Percentiles rank a stretch among this genome's conserved stretches.
These are phyloP conservation scores for Drusus annulatus DNA, from an alignment of 1,140 invertebrate genomes.

Conservation along the genomic window DNA sequence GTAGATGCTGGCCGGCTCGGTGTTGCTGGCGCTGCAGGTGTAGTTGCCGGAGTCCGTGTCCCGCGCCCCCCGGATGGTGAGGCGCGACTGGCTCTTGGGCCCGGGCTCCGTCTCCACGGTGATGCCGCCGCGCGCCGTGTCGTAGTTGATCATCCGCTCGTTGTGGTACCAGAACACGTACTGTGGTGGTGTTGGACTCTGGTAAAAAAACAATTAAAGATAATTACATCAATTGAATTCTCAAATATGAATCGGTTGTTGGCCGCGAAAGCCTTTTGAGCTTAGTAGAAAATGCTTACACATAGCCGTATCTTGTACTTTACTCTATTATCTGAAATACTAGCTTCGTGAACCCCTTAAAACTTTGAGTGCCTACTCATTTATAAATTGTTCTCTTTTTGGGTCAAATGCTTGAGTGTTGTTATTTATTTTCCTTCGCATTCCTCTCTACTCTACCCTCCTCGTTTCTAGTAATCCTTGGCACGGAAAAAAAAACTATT, in stretches of 20 bases:
- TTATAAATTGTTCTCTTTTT: neutral
- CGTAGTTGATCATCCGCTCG: constrained; percentile 94
- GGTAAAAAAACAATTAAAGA: constrained; percentile 61
- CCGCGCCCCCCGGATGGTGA: constrained; percentile 87
- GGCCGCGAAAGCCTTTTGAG: too few relatives aligned
- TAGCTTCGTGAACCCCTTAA: too few relatives aligned
- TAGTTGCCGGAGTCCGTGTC: constrained; percentile 92
- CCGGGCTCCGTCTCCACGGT: constrained; percentile 89
- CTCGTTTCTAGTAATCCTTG: neutral
- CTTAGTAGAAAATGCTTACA: too few relatives aligned
- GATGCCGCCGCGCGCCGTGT: constrained; percentile 86
- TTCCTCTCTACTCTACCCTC: neutral
- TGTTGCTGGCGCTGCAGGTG: constrained; percentile 91
- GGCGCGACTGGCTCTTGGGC: constrained; percentile 84
- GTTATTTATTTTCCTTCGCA: neutral
- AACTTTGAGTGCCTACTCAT: too few relatives aligned
- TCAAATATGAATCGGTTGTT: too few relatives aligned
- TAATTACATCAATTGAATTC: too few relatives aligned
- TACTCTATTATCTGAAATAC: too few relatives aligned
- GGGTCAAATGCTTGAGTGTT: constrained; percentile 5
- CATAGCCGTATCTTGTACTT: too few relatives aligned
- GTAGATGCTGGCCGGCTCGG: constrained; percentile 89
- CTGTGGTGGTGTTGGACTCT: constrained; percentile 91
- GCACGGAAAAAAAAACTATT: neutral
- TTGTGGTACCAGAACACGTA: constrained; percentile 95